A percentile compares a stretch with the other conserved stretches of the same genome.
These are phyloP conservation scores for Todus mexicanus DNA, from an alignment of 2,797 vertebrate genomes.

Conservation along the genomic window DNA sequence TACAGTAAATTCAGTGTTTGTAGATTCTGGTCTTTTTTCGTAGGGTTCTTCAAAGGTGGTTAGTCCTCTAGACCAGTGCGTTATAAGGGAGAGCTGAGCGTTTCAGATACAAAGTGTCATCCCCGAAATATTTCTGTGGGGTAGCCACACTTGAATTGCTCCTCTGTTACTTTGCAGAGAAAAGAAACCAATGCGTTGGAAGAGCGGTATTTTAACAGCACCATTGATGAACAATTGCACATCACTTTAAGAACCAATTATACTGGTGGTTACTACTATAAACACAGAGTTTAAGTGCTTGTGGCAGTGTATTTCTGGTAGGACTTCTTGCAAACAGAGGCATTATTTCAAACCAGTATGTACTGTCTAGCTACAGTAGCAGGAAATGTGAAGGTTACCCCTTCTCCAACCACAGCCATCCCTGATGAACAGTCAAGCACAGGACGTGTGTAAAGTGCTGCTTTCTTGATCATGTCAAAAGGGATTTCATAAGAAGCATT, in stretches of 20 bases:
- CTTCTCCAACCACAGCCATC: neutral
- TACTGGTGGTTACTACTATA: neutral
- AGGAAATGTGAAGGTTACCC: neutral
- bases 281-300: neutral
- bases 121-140: neutral
- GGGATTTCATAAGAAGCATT: neutral
- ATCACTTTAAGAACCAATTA: neutral
- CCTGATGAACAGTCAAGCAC: accelerated
- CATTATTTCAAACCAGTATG: neutral
- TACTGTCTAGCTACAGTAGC: neutral
- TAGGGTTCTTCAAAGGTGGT: neutral
- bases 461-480: neutral
- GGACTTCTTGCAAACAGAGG: neutral
- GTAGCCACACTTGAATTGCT: neutral
- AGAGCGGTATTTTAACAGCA: neutral
- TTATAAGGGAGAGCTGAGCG: neutral
- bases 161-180: neutral
- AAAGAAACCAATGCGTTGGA: neutral
- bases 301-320: neutral
- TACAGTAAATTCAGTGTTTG: no score
- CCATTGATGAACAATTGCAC: neutral
- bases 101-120: neutral
- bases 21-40: neutral
- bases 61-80: neutral
- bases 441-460: neutral